Conservation (phyloP, 2,113 vertebrate species). For the Colistium nudipinnis region DNA sequence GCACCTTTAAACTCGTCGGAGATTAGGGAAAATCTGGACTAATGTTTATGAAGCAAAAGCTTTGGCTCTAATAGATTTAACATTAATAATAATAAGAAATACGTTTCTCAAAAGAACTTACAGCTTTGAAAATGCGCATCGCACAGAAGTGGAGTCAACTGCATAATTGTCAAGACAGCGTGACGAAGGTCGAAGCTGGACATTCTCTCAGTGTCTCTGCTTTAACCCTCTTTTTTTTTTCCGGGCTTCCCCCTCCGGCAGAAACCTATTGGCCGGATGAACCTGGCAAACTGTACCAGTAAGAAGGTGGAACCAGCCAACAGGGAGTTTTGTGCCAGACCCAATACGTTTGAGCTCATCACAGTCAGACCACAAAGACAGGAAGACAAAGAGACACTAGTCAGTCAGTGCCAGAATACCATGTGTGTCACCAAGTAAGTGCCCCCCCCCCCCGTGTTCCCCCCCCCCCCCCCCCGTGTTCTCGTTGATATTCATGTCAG, state of each 20-base stretch:
- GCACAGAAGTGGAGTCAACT: not conserved
- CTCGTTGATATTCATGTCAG: not conserved
- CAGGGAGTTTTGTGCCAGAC: constrained; percentile 94
- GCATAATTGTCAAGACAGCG: no score
- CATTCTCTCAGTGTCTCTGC: no score
- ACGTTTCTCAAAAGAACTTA: no score
- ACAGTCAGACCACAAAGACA: constrained; percentile 92
- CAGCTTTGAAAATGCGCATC: not conserved
- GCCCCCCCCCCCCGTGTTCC: no score
- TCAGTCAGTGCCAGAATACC: constrained; percentile 92
- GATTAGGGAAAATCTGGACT: no score
- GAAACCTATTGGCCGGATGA: constrained; percentile 92
- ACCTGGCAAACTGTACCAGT: constrained; percentile 92
- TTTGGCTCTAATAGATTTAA: not conserved
- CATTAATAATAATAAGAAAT: no score
- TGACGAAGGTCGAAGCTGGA: no score
- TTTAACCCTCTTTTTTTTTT: not conserved
- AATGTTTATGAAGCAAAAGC: not conserved
- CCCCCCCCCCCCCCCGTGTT: no score
- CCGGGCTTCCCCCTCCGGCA: constrained; percentile 52
- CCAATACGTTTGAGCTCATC: constrained; percentile 94
- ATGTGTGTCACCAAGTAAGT: constrained; percentile 96
- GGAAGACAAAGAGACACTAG: constrained; percentile 92
- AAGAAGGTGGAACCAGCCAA: constrained; percentile 90
- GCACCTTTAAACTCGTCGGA: no score